Base-by-base conservation (phyloP, 2,888 invertebrate genomes). In the Drosophila macrospina region DNA sequence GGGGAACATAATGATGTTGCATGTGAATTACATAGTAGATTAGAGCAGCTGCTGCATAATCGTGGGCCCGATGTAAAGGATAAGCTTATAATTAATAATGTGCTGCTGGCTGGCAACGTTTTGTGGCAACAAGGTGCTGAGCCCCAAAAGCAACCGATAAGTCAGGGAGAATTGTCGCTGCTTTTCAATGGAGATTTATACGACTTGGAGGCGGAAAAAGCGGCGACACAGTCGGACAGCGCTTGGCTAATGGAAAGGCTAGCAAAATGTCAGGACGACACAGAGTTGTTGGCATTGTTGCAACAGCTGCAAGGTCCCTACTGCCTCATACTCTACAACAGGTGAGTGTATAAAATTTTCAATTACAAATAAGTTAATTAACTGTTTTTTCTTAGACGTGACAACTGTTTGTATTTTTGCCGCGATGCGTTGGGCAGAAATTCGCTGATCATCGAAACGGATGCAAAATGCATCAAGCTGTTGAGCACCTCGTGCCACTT, bases 131-230 rank as follows among this genome's bases (percentile, higher is more conserved):
- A 98, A 93, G 98, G 98, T 3, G 66, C 76, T 0, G 60, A 91
- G 15, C 88, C 95, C 2, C 93, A 93, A 2, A 79, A 86, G 30
- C 98, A 98, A 90, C 98, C 98, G 0, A 55, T 94, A 26, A 93
- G 94, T 90, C 91, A 92, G 8, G 90, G 93, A 36, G 93, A 93
- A 24, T 95, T 96, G 71, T 90, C 95, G 56, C 93, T 98, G 59
- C 91, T 98, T 20, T 98, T 96, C 93, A 98, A 98, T 93, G 98
- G 98, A 28, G 98, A 99, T 92, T 94, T 97, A 75, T 98, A 96
- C 92, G 94, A 93, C 37, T 71, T 93, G 78, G 59, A 64, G 24
- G 24, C 47, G 1, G 5, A 52, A 7, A 90, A 93, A 30, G 91
- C 93, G 89, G 74, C 89, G 15, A 74, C 52, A 36, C 68, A 78